Conservation (phyloP, 2,888 invertebrate genomes). For the Chloromyia formosa region DNA sequence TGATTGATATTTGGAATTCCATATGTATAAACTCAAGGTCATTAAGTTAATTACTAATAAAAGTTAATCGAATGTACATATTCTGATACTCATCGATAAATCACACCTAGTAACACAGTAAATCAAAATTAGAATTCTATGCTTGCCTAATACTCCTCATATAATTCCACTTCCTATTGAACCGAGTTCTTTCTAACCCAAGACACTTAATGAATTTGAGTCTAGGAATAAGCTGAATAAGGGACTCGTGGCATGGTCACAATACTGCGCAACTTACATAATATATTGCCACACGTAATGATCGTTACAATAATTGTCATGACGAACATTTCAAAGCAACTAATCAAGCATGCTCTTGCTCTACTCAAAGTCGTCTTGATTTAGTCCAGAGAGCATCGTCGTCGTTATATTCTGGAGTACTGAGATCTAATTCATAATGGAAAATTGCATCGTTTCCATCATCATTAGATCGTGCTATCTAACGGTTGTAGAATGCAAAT, state of each 20-base stretch:
- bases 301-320: constrained; percentile 24
- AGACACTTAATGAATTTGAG: too few species aligned
- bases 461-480: constrained; percentile 20
- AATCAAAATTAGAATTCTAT: too few species aligned
- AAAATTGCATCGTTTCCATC: constrained; percentile 30
- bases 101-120: too few species aligned
- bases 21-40: too few species aligned
- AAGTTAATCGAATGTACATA: too few species aligned
- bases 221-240: too few species aligned
- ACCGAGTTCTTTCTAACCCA: too few species aligned
- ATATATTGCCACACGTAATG: constrained; percentile 4
- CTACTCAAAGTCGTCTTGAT: not conserved
- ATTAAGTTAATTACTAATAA: too few species aligned
- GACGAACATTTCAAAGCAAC: not conserved
- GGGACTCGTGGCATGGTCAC: constrained; percentile 13
- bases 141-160: too few species aligned
- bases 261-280: constrained; percentile 4
- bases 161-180: too few species aligned
- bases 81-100: too few species aligned
- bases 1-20: too few species aligned
- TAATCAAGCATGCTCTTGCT: not conserved
- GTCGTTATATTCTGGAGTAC: not conserved
- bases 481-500: constrained; percentile 34
- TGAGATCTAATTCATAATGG: constrained; percentile 19
- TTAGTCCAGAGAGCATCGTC: not conserved